Conservation (phyloP, 2,888 invertebrate species). For the Plebejus argus region DNA sequence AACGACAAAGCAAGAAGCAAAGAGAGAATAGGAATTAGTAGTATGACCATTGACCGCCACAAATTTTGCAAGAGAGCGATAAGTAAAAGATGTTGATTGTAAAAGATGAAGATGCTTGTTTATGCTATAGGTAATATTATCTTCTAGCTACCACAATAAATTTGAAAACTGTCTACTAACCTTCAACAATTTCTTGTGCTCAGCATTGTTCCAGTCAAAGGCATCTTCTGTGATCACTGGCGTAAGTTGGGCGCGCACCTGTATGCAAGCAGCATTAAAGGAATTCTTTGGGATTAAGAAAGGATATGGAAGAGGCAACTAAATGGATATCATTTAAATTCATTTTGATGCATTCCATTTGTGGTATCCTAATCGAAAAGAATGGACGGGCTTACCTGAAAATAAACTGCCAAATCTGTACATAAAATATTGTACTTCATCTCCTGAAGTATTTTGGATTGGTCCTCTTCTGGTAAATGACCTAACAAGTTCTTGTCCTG, state of each 20-base stretch:
- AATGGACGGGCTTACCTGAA: constrained; percentile 40
- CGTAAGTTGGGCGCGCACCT: constrained; percentile 74
- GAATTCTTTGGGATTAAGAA: neutral
- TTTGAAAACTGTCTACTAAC: constrained; percentile 45
- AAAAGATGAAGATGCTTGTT: no score
- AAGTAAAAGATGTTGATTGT: no score
- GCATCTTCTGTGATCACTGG: constrained; percentile 69
- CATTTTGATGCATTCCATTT: no score
- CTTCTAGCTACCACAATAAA: no score
- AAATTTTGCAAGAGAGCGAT: no score
- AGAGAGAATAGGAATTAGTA: no score
- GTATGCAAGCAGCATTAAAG: neutral
- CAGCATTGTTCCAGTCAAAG: constrained; percentile 73
- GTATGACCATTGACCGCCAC: no score
- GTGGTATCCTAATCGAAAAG: neutral
- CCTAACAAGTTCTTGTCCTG: constrained; percentile 78
- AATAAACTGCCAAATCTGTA: constrained; percentile 59
- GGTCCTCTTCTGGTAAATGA: constrained; percentile 60
- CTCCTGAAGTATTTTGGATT: constrained; percentile 69
- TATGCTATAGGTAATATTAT: no score
- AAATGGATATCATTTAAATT: no score
- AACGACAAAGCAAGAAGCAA: neutral
- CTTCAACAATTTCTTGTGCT: constrained; percentile 78
- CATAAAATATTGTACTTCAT: constrained; percentile 81
- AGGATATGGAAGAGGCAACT: neutral